These are phyloP conservation scores for Dioctria rufipes DNA, from an alignment of 2,888 invertebrate species.

Conservation along the genomic window DNA sequence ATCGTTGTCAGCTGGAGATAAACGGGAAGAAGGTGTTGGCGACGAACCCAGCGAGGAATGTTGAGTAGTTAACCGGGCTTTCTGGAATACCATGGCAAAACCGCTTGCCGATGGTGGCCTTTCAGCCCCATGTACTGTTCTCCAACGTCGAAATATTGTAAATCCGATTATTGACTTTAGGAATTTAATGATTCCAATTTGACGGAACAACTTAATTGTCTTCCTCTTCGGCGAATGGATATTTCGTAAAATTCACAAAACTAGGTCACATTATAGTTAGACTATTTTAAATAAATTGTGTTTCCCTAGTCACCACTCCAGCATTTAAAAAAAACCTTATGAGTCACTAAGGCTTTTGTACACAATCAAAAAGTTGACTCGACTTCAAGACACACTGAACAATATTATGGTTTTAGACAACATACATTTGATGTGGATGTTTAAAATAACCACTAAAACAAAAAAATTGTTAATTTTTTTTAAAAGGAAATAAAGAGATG, in stretches of 20 bases:
- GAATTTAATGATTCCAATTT: constrained; percentile 48
- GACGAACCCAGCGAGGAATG: not conserved
- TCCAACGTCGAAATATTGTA: constrained; percentile 63
- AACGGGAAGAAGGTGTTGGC: not conserved
- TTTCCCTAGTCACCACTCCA: not conserved
- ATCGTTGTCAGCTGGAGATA: not conserved
- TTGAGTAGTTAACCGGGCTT: constrained; percentile 59
- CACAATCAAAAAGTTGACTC: too few relatives aligned
- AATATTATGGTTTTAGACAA: too few relatives aligned
- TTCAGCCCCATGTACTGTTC: constrained; percentile 62
- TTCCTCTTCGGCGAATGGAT: not conserved
- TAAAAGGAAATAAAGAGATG: too few relatives aligned
- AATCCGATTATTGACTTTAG: constrained; percentile 61
- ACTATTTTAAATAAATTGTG: too few relatives aligned
- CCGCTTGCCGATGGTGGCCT: constrained; percentile 61
- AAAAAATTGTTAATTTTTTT: too few relatives aligned
- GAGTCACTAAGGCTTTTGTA: too few relatives aligned
- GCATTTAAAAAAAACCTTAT: not conserved
- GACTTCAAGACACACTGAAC: too few relatives aligned
- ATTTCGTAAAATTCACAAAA: too few relatives aligned
- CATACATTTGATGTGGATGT: too few relatives aligned
- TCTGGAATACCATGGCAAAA: constrained; percentile 62
- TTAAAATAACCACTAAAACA: too few relatives aligned
- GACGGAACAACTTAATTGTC: not conserved
- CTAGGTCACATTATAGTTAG: too few relatives aligned